Evolutionary conservation across 2,113 vertebrate genomes (phyloP).

Genomic region (Bufo bufo): DNA sequence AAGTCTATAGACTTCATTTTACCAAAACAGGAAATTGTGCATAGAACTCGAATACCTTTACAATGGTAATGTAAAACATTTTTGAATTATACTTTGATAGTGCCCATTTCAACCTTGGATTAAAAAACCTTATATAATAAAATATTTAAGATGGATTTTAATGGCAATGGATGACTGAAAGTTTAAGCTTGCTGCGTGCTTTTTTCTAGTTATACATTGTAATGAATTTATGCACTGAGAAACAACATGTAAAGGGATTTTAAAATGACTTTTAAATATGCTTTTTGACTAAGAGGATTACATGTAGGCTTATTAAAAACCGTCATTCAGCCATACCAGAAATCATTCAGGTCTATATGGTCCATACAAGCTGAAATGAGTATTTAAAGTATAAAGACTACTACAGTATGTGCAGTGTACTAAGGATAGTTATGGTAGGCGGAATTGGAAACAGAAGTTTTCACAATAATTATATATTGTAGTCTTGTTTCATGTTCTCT

Average conservation of each 20-base stretch:
- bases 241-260: constrained; percentile 34
- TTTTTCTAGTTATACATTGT: constrained; percentile 8
- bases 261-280: constrained; percentile 34
- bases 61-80: background rate
- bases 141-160: background rate
- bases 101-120: background rate
- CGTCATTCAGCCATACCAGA: constrained; percentile 27
- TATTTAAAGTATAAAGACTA: background rate
- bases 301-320: constrained; percentile 44
- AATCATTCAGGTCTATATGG: background rate
- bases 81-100: background rate
- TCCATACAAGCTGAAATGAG: background rate
- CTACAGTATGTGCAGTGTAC: background rate
- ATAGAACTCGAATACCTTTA: background rate
- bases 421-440: background rate
- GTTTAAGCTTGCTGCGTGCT: constrained; percentile 1
- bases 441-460: background rate
- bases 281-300: constrained; percentile 35
- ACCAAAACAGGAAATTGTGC: no score
- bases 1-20: no score
- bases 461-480: no score
- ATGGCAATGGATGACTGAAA: constrained; percentile 3
- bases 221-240: constrained; percentile 27
- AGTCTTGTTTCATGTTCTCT: no score
- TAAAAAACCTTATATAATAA: background rate